Percentiles rank a stretch among this genome's conserved stretches.
phyloP scores from a whole-genome alignment of 1,140 invertebrate genomes.

The Saxidomus purpurata region DNA sequence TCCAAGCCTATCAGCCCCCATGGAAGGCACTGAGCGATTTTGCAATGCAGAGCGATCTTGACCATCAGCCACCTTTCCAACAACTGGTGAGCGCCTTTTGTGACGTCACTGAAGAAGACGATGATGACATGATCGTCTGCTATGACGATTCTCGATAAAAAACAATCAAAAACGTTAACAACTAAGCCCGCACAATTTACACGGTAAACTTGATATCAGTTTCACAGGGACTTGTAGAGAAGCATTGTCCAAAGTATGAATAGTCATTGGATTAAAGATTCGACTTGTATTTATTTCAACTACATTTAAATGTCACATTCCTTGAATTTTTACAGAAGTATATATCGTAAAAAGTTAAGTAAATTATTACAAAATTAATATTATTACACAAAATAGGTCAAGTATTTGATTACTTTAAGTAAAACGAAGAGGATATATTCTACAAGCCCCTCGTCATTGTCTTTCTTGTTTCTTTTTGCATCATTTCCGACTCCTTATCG shows the following conservation, averaged over 20 bases:
- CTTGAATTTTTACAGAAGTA: not conserved
- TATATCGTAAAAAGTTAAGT: no score
- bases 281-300: not conserved
- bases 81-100: slow-evolving; percentile 93
- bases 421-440: no score
- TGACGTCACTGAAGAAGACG: slow-evolving; percentile 80
- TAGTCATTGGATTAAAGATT: not conserved
- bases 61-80: slow-evolving; percentile 96
- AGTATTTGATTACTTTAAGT: no score
- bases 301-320: not conserved
- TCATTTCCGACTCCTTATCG: not conserved
- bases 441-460: not conserved
- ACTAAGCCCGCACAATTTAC: slow-evolving; percentile 59
- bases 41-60: slow-evolving; percentile 96
- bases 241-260: not conserved
- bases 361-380: no score
- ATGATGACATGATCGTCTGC: slow-evolving; percentile 79
- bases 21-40: slow-evolving; percentile 99
- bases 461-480: not conserved
- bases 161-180: slow-evolving; percentile 51
- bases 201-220: slow-evolving; percentile 60
- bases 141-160: slow-evolving; percentile 73
- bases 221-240: slow-evolving; percentile 27
- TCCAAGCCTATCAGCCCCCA: slow-evolving; percentile 97
- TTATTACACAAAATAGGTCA: no score